Percentiles rank a stretch among this genome's conserved stretches.
phyloP scores from a whole-genome alignment of 1,140 invertebrate genomes.

The Drosophila novamexicana region DNA sequence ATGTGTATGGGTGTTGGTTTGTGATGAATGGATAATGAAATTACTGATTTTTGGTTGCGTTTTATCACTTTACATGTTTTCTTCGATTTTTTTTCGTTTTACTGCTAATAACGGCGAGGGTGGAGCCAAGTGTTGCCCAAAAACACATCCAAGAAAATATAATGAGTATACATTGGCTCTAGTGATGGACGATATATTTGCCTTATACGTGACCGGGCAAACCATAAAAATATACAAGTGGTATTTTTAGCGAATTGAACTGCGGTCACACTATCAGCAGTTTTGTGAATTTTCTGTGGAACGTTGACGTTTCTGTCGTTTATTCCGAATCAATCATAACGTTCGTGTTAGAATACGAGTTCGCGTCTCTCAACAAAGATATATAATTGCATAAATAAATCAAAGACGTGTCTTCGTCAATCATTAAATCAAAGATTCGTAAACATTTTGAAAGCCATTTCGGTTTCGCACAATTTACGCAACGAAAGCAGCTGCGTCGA shows the following conservation, averaged over 20 bases:
- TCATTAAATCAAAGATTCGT: slow-evolving; percentile 3
- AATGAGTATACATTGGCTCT: slow-evolving; percentile 8
- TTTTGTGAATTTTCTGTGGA: slow-evolving; percentile 45
- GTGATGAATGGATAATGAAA: slow-evolving; percentile 59
- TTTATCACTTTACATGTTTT: slow-evolving; percentile 42
- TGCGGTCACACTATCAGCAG: slow-evolving; percentile 46
- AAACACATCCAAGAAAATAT: not conserved
- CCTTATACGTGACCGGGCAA: not conserved
- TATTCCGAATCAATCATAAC: slow-evolving; percentile 38
- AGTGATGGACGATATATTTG: not conserved
- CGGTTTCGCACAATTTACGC: slow-evolving; percentile 63
- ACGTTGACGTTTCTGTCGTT: slow-evolving; percentile 49
- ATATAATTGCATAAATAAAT: slow-evolving; percentile 28
- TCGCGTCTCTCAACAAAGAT: slow-evolving; percentile 22
- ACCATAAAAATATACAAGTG: not conserved
- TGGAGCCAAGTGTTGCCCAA: slow-evolving; percentile 30
- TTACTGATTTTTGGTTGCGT: slow-evolving; percentile 29
- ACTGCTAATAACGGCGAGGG: slow-evolving; percentile 39
- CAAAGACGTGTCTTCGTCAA: slow-evolving; percentile 11
- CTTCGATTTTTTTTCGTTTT: slow-evolving; percentile 28
- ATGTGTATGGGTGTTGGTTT: slow-evolving; percentile 13
- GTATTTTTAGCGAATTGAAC: slow-evolving; percentile 3
- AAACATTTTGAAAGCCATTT: not conserved
- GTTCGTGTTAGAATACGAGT: slow-evolving; percentile 41
- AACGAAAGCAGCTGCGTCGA: slow-evolving; percentile 60